A percentile compares a stretch with the other conserved stretches of the same genome.
These are phyloP conservation scores for Coregonus suidteri DNA, from an alignment of 2,797 vertebrate genomes.

Conservation along the genomic window DNA sequence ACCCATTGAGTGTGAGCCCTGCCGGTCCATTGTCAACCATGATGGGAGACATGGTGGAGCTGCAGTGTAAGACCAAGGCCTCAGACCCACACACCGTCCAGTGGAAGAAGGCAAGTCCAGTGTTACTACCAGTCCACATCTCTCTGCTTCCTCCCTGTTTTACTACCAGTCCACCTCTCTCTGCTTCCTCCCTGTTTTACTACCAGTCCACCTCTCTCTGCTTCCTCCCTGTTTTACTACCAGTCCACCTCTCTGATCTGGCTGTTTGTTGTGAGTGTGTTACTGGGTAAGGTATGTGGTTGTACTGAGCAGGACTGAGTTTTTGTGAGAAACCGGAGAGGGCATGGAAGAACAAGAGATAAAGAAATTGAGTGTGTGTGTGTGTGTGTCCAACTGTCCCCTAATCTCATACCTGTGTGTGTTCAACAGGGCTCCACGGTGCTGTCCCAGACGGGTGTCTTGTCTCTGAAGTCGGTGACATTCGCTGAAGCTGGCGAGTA, in stretches of 20 bases:
- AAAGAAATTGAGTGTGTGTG: conserved; percentile 4
- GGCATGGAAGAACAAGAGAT: background rate
- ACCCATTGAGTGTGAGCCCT: conserved; percentile 61
- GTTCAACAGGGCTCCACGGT: conserved; percentile 68
- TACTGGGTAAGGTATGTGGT: conserved; percentile 17
- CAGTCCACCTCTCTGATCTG: background rate
- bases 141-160: too few relatives aligned
- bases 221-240: too few relatives aligned
- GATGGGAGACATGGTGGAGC: conserved; percentile 61
- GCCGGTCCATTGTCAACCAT: conserved; percentile 40
- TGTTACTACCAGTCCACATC: too few relatives aligned
- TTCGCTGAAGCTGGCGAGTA: conserved; percentile 78
- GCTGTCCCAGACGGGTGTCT: conserved; percentile 63
- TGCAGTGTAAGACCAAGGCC: conserved; percentile 70
- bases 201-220: too few relatives aligned
- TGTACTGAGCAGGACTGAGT: background rate
- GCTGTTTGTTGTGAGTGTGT: background rate
- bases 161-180: too few relatives aligned
- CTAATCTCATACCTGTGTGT: background rate
- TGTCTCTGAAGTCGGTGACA: conserved; percentile 58
- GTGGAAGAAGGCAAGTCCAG: conserved; percentile 65
- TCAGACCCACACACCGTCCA: conserved; percentile 50
- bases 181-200: too few relatives aligned
- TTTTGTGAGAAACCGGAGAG: background rate
- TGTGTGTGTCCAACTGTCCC: background rate